Percentiles rank a stretch among this genome's conserved stretches.
phyloP scores from a whole-genome alignment of 2,113 vertebrate genomes.

The Bostrychus sinensis region DNA sequence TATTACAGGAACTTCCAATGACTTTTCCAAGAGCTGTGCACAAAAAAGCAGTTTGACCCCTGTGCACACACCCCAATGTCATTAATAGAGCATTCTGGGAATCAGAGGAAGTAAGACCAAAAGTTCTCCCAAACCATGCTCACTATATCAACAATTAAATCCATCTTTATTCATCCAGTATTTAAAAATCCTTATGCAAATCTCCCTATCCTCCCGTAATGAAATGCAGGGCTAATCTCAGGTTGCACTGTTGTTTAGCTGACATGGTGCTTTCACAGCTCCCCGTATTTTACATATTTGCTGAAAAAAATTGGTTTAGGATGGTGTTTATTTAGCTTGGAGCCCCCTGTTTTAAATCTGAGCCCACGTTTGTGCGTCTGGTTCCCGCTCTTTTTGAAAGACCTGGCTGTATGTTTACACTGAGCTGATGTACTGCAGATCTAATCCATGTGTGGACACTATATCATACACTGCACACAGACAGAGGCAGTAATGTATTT shows the following conservation, averaged over 20 bases:
- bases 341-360: conserved; percentile 63
- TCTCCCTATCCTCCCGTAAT: too few relatives aligned
- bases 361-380: conserved; percentile 67
- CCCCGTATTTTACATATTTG: conserved; percentile 51
- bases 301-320: conserved; percentile 67
- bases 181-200: too few relatives aligned
- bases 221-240: conserved; percentile 66
- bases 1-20: too few relatives aligned
- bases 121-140: conserved; percentile 57
- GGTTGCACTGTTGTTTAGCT: conserved; percentile 65
- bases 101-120: conserved; percentile 37
- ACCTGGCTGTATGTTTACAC: conserved; percentile 64
- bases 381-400: conserved; percentile 71
- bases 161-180: too few relatives aligned
- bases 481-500: not conserved
- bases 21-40: conserved; percentile 2
- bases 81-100: too few relatives aligned
- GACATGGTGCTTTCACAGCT: conserved; percentile 60
- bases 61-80: conserved; percentile 35
- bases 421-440: conserved; percentile 57
- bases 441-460: conserved; percentile 41
- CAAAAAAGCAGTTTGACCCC: conserved; percentile 43
- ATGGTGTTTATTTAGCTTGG: conserved; percentile 75
- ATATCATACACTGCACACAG: too few relatives aligned
- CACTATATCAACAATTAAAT: conserved; percentile 60